phyloP scores from a whole-genome alignment of 1,140 invertebrate genomes.

The Paraescarpia echinospica region DNA sequence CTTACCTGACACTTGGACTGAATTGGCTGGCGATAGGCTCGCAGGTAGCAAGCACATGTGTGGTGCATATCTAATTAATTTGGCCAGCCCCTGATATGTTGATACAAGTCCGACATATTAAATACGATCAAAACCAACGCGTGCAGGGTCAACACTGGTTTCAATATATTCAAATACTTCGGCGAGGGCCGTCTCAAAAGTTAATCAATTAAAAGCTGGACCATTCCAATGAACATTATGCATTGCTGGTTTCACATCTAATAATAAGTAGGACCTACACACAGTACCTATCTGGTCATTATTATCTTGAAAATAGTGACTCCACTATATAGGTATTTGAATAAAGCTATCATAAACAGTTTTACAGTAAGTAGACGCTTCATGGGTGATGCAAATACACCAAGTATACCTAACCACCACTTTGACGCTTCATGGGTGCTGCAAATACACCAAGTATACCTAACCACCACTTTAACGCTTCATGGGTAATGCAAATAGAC shows the following conservation, averaged over 20 bases:
- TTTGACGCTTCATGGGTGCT: no score
- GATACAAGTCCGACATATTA: background rate
- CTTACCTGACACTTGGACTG: background rate
- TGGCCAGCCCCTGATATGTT: background rate
- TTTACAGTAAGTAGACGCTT: no score
- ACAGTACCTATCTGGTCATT: background rate
- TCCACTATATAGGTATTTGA: no score
- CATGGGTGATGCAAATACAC: no score
- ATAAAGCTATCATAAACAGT: no score
- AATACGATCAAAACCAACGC: background rate
- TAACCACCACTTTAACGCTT: no score
- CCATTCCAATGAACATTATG: background rate
- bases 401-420: no score
- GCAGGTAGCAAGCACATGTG: background rate
- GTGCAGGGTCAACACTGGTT: background rate
- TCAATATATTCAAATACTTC: background rate
- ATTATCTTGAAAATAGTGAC: background rate
- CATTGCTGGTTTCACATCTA: background rate
- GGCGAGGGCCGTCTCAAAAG: background rate
- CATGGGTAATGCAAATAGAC: no score
- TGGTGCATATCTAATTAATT: background rate
- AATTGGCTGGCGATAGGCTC: background rate
- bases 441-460: no score
- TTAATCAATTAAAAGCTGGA: background rate
- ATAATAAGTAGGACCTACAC: background rate